Evolutionary conservation across 2,888 invertebrate species (phyloP).

Genomic region (Liopterus haemorrhoidalis): DNA sequence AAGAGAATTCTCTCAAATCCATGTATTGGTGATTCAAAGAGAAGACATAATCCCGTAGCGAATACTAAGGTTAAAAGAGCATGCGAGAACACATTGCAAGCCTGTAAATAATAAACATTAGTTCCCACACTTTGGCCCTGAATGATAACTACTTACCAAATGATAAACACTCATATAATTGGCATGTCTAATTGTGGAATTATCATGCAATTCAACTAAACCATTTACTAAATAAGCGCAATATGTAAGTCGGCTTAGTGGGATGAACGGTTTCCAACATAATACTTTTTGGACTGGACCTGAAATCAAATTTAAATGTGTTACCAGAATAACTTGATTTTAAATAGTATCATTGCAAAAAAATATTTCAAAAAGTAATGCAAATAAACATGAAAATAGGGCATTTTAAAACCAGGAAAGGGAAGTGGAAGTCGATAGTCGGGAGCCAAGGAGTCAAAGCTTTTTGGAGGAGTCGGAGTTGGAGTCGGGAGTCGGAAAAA

Average conservation of each 20-base stretch:
- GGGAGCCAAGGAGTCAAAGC: too few relatives aligned
- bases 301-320: slow-evolving; percentile 45
- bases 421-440: too few relatives aligned
- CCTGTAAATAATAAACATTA: too few relatives aligned
- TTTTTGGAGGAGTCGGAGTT: too few relatives aligned
- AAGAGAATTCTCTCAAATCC: slow-evolving; percentile 64
- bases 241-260: slow-evolving; percentile 63
- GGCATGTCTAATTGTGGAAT: slow-evolving; percentile 56
- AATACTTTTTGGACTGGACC: slow-evolving; percentile 53
- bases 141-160: slow-evolving; percentile 54
- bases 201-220: slow-evolving; percentile 59
- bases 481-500: too few relatives aligned
- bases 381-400: too few relatives aligned
- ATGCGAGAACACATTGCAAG: slow-evolving; percentile 53
- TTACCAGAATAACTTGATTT: too few relatives aligned
- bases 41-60: slow-evolving; percentile 58
- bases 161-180: slow-evolving; percentile 56
- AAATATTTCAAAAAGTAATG: too few relatives aligned
- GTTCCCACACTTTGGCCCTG: not conserved
- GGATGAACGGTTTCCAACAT: slow-evolving; percentile 57
- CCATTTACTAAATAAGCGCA: slow-evolving; percentile 70
- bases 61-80: slow-evolving; percentile 55
- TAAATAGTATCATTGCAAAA: too few relatives aligned
- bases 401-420: too few relatives aligned
- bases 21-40: slow-evolving; percentile 68